phyloP scores from a whole-genome alignment of 2,797 vertebrate genomes.

The Cossypha heuglini region DNA sequence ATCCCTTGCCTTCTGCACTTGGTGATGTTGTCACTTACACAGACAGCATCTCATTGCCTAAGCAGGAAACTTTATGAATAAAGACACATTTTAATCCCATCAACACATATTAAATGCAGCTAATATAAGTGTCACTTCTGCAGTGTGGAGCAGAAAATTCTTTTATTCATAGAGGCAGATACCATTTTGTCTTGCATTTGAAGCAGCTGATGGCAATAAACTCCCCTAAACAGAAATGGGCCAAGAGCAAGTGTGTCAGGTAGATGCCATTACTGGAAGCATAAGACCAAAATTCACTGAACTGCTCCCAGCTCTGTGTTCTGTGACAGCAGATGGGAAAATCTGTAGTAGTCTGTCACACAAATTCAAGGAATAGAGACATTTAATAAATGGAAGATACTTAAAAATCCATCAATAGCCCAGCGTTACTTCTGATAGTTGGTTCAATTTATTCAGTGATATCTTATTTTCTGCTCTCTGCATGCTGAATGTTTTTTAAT shows the following conservation, averaged over 20 bases:
- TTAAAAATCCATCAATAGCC: slow-evolving; percentile 16
- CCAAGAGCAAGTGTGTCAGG: not conserved
- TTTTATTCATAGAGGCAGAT: slow-evolving; percentile 9
- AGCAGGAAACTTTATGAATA: slow-evolving; percentile 8
- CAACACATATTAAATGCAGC: slow-evolving; percentile 61
- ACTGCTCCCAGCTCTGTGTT: not conserved
- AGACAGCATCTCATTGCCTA: slow-evolving; percentile 43
- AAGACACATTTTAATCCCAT: slow-evolving; percentile 70
- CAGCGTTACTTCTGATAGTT: not conserved
- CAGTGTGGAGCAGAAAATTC: not conserved
- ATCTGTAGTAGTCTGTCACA: not conserved
- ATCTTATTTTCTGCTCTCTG: slow-evolving; percentile 10
- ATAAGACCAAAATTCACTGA: not conserved
- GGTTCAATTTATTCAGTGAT: not conserved
- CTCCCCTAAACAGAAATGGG: not conserved
- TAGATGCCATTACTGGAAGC: not conserved
- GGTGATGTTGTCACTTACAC: not conserved
- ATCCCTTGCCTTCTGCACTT: not conserved
- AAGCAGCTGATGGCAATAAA: not conserved
- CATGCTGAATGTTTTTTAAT: not conserved
- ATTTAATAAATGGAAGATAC: not conserved
- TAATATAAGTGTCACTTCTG: slow-evolving; percentile 64
- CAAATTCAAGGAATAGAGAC: not conserved
- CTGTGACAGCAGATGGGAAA: not conserved
- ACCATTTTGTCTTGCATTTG: not conserved